Conservation (phyloP, 2,888 invertebrate genomes). For the Parochlus steinenii region DNA sequence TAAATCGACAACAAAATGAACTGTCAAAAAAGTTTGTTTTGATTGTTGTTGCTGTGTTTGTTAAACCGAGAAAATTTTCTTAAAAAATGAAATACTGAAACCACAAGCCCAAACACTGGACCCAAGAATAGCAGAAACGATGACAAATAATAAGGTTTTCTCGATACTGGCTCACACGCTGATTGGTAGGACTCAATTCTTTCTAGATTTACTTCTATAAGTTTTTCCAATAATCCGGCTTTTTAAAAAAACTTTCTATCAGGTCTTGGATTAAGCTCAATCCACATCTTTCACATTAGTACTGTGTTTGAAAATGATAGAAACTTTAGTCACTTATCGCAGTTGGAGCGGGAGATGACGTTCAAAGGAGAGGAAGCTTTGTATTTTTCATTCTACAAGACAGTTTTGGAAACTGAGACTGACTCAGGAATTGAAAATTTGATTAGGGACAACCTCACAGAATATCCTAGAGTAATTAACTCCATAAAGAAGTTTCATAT, state of each 20-base stretch:
- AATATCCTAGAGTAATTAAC: constrained; percentile 67
- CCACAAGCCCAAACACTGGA: no score
- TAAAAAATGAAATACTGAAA: no score
- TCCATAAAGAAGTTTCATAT: constrained; percentile 68
- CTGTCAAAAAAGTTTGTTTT: no score
- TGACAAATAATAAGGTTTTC: background rate
- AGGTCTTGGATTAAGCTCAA: constrained; percentile 39
- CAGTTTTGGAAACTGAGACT: constrained; percentile 48
- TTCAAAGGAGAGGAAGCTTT: constrained; percentile 78
- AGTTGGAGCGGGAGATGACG: constrained; percentile 70
- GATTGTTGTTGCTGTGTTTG: no score
- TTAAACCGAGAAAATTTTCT: no score
- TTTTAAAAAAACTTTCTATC: constrained; percentile 17
- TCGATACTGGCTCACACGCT: background rate
- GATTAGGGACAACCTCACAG: constrained; percentile 57
- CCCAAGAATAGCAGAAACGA: no score
- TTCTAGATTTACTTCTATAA: constrained; percentile 3
- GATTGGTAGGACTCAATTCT: constrained; percentile 1
- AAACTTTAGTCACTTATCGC: constrained; percentile 69
- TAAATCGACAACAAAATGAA: no score
- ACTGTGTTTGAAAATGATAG: constrained; percentile 66
- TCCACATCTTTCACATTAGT: constrained; percentile 20
- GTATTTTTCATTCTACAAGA: constrained; percentile 80
- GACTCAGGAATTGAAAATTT: constrained; percentile 42
- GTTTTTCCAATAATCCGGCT: no score